These are phyloP conservation scores for Monarcha castaneiventris DNA, from an alignment of 2,113 vertebrate genomes.

Conservation along the genomic window DNA sequence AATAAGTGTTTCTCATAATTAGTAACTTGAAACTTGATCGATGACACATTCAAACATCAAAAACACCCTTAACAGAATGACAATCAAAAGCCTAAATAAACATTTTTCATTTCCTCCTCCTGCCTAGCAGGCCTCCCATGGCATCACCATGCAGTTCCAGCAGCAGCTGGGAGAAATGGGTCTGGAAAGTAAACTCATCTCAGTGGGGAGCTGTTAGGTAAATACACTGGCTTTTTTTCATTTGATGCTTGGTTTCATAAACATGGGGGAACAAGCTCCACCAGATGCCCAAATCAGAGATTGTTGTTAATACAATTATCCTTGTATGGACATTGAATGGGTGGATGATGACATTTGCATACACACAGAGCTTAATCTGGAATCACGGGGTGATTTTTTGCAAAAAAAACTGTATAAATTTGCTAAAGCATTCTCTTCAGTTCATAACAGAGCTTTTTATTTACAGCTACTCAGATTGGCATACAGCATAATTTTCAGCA, in stretches of 20 bases:
- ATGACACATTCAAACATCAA: neutral
- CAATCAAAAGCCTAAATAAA: neutral
- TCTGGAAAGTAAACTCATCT: conserved; percentile 1
- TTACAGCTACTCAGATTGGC: conserved; percentile 14
- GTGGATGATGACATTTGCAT: conserved; percentile 49
- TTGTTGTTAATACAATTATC: conserved; percentile 15
- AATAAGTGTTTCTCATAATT: neutral
- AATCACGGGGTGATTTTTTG: neutral
- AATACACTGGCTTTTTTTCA: neutral
- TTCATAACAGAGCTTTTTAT: conserved; percentile 24
- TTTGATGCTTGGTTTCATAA: conserved; percentile 7
- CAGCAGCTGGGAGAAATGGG: neutral
- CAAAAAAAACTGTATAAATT: neutral
- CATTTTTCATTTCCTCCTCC: neutral
- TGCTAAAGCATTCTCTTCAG: neutral
- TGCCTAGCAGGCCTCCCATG: neutral
- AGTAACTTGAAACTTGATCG: neutral
- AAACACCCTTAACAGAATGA: neutral
- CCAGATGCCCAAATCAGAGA: conserved; percentile 27
- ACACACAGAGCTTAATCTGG: neutral
- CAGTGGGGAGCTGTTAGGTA: neutral
- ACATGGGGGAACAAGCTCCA: neutral
- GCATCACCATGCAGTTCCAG: neutral
- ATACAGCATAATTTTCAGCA: neutral
- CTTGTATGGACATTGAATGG: conserved; percentile 13